Conservation (phyloP, 2,113 vertebrate genomes). For the Myodes glareolus region DNA sequence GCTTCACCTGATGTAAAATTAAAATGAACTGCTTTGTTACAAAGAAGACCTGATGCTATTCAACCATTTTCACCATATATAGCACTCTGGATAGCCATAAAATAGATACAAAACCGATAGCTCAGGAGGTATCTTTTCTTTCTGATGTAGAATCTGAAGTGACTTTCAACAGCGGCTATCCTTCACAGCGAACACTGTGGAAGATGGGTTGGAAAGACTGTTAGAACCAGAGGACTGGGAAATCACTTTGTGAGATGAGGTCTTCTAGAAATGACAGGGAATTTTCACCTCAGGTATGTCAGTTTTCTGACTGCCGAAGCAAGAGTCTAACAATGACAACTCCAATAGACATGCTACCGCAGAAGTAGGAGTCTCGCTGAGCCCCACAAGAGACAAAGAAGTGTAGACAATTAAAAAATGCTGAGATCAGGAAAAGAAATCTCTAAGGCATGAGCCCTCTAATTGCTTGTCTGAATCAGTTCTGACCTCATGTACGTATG, state of each 20-base stretch:
- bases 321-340: neutral
- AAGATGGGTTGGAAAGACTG: neutral
- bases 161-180: neutral
- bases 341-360: neutral
- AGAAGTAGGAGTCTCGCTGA: too few species aligned
- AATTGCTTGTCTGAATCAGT: neutral
- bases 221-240: neutral
- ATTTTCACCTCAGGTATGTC: neutral
- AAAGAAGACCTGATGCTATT: neutral
- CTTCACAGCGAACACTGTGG: neutral
- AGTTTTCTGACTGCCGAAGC: too few species aligned
- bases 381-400: neutral
- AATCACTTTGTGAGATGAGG: neutral
- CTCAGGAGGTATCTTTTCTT: neutral
- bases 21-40: neutral
- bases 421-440: neutral
- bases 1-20: conserved; percentile 10
- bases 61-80: neutral
- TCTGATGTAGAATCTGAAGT: neutral
- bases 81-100: neutral
- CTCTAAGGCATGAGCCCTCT: neutral
- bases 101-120: neutral
- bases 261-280: neutral
- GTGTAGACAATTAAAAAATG: neutral
- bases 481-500: neutral